phyloP scores from a whole-genome alignment of 1,140 invertebrate species.

The Charaxes varanes region DNA sequence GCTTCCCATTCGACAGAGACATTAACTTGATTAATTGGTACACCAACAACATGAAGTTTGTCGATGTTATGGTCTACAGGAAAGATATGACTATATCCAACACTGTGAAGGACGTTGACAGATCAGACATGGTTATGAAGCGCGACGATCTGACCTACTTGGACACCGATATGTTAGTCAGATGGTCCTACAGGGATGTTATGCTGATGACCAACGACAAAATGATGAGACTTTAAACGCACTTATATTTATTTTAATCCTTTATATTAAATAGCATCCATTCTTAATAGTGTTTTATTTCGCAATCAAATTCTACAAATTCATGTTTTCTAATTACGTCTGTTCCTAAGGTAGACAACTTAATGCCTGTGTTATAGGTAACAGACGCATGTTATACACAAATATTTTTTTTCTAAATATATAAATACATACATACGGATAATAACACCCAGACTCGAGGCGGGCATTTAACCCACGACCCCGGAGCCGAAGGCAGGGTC shows the following conservation, averaged over 20 bases:
- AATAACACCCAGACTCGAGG: too few relatives aligned
- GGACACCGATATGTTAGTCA: slow-evolving; percentile 49
- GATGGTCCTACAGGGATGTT: slow-evolving; percentile 48
- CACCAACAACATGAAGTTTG: slow-evolving; percentile 79
- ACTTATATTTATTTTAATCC: slow-evolving; percentile 8
- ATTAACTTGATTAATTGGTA: slow-evolving; percentile 75
- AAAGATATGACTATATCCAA: slow-evolving; percentile 52
- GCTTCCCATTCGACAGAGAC: slow-evolving; percentile 81
- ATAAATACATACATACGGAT: too few relatives aligned
- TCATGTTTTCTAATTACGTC: too few relatives aligned
- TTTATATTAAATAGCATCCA: slow-evolving; percentile 20
- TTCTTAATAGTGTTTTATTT: slow-evolving; percentile 1
- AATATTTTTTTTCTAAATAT: too few relatives aligned
- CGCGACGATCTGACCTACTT: slow-evolving; percentile 54
- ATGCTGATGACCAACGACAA: slow-evolving; percentile 53
- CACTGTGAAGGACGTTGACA: slow-evolving; percentile 45
- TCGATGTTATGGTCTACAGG: slow-evolving; percentile 78
- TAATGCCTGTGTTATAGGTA: too few relatives aligned
- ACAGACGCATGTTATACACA: too few relatives aligned
- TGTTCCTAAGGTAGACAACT: too few relatives aligned
- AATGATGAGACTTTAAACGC: slow-evolving; percentile 44
- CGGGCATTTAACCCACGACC: too few relatives aligned
- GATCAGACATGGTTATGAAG: slow-evolving; percentile 50
- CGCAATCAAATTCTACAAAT: too few relatives aligned
- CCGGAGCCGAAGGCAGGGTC: too few relatives aligned